Evolutionary conservation across 2,797 vertebrate species (phyloP).

Genomic region (Acomys russatus): DNA sequence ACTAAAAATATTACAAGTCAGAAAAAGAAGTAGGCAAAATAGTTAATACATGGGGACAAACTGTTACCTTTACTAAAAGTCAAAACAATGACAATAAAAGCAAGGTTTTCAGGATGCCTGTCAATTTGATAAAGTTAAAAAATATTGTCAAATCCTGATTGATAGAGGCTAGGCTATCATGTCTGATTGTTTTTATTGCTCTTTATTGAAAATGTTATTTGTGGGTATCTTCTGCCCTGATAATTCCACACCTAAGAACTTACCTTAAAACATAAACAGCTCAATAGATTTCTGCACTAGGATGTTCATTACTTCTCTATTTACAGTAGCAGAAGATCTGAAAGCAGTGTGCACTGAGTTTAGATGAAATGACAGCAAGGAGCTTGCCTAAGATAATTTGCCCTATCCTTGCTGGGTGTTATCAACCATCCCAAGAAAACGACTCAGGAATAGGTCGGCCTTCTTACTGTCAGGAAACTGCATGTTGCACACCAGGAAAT

Average conservation of each 20-base stretch:
- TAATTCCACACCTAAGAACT: constrained; percentile 21
- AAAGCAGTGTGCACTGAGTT: not conserved
- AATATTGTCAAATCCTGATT: constrained; percentile 3
- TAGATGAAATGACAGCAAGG: not conserved
- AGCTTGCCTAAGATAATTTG: not conserved
- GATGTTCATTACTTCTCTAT: not conserved
- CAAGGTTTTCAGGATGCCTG: not conserved
- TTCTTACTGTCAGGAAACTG: not conserved
- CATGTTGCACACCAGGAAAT: not conserved
- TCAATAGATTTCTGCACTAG: not conserved
- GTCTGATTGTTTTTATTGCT: not conserved
- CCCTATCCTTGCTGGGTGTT: not conserved
- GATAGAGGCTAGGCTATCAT: not conserved
- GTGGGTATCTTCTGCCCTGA: not conserved
- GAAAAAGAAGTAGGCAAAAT: not conserved
- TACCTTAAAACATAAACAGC: constrained; percentile 3
- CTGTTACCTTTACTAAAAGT: not conserved
- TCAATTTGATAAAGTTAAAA: constrained; percentile 29
- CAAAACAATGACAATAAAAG: constrained; percentile 31
- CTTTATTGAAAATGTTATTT: constrained; percentile 38
- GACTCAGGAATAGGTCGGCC: not conserved
- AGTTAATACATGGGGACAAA: not conserved
- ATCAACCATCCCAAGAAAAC: not conserved
- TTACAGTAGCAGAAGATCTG: not conserved
- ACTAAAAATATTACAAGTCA: not conserved